Percentiles rank a stretch among this genome's conserved stretches.
Evolutionary conservation across 2,113 vertebrate species (phyloP).

Genomic region (Chaetorhynchus papuensis): DNA sequence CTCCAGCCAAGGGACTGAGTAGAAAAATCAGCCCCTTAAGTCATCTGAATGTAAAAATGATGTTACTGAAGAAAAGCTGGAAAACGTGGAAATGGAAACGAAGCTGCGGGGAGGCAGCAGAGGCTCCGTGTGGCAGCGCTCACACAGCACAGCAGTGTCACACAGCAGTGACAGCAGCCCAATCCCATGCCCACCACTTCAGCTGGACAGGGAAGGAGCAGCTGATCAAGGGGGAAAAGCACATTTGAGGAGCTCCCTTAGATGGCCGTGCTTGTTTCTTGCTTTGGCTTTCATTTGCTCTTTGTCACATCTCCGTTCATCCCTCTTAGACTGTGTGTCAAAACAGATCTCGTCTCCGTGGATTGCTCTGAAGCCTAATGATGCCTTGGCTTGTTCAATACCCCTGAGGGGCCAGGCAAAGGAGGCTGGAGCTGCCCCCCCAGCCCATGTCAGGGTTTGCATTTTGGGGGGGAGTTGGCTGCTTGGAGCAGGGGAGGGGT

Average conservation of each 20-base stretch:
- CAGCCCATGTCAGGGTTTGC: neutral
- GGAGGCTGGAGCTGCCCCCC: neutral
- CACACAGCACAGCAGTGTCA: neutral
- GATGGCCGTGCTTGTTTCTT: neutral
- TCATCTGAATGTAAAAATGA: neutral
- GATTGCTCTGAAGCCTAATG: neutral
- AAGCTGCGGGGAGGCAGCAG: neutral
- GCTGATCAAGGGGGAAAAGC: neutral
- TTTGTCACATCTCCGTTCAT: neutral
- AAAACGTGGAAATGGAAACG: neutral
- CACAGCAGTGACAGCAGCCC: neutral
- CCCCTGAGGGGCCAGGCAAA: neutral
- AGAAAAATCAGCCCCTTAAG: neutral
- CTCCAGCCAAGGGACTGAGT: neutral
- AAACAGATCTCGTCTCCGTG: neutral
- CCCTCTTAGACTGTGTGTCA: neutral
- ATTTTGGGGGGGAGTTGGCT: too few species aligned
- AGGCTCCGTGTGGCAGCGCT: rapidly evolving
- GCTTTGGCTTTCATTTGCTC: neutral
- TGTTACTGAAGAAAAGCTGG: neutral
- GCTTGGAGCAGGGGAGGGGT: neutral
- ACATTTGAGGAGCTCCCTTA: neutral
- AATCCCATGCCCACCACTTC: neutral
- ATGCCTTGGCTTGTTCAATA: neutral
- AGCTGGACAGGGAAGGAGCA: neutral